A percentile compares a stretch with the other conserved stretches of the same genome.
Conservation (phyloP, 2,888 invertebrate species). For the Phorcus lineatus region DNA sequence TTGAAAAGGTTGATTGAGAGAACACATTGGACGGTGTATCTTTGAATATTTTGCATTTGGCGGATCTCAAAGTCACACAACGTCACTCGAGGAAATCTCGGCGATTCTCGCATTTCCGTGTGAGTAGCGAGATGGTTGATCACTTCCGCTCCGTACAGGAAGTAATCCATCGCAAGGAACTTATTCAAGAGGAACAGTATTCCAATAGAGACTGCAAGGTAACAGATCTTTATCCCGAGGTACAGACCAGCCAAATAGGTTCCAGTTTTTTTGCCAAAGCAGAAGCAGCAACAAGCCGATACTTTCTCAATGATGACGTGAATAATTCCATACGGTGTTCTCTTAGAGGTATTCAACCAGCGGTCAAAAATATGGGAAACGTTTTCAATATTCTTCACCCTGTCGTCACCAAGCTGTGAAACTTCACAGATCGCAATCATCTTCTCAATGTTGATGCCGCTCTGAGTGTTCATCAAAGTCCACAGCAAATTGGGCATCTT, state of each 20-base stretch:
- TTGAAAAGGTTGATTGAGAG: conserved; percentile 36
- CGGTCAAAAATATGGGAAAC: conserved; percentile 12
- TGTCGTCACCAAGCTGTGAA: neutral
- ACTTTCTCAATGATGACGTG: neutral
- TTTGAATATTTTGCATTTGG: conserved; percentile 28
- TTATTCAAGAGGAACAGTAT: conserved; percentile 36
- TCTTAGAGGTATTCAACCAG: conserved; percentile 23
- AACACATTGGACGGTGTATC: conserved; percentile 30
- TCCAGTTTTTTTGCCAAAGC: conserved; percentile 32
- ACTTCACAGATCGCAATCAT: neutral
- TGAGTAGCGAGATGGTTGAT: conserved; percentile 25
- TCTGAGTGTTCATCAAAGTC: conserved; percentile 24
- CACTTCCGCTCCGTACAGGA: conserved; percentile 40
- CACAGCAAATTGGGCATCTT: conserved; percentile 52
- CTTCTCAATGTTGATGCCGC: conserved; percentile 6
- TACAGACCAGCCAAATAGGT: conserved; percentile 39
- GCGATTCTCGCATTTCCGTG: conserved; percentile 27
- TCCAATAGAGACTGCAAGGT: conserved; percentile 32
- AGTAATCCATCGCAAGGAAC: conserved; percentile 38
- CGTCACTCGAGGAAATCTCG: conserved; percentile 38
- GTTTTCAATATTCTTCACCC: neutral
- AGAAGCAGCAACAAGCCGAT: conserved; percentile 24
- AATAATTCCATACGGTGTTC: neutral
- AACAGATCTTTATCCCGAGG: conserved; percentile 34
- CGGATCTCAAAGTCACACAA: conserved; percentile 39